Evolutionary conservation across 2,888 invertebrate genomes (phyloP), one percentile per base, ranked within the genome.

Genomic region (Gandaritis pyraliata): DNA sequence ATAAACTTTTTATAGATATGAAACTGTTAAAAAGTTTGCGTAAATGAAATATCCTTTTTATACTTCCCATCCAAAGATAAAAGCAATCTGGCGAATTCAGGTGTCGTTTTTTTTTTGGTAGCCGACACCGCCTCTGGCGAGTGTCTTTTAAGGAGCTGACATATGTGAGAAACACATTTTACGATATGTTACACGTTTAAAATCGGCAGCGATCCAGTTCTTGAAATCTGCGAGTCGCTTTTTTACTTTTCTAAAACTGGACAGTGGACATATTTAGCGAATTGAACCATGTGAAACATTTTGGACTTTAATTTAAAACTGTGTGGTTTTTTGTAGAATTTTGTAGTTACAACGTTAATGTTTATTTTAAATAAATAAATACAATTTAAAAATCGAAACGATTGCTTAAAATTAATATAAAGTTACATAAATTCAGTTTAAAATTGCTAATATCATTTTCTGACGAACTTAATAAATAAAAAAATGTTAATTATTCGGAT

Each of bases 91-190:
- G 72, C 72, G 77, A 77, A 81, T 70, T 71, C 72, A 74, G 73
- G 73, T 73, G 74, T 75, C 63, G 72, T 72, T 79, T 73, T 79
- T 73, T 79, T 79, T 81, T 66, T 64, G 72, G 83, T 80, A 81
- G 80, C 78, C 69, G 30, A 51, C 60, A 54, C 41, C 58, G 61
- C 50, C 58, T 46, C 55, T 58, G 54, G 64, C 49, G 55, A 67
- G 64, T 70, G 68, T 64, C 64, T 54, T 66, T 66, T 58, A 69
- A 65, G 65, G 68, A 45, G 46, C 54, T 68, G 64, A 78, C 80
- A 78, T 78, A 80, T 77, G 78, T 77, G 77, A 77, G 77, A 80
- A 80, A 75, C 69, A 66, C 29, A 64, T 61, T 80, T 81, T 81
- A 81, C 76, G 75, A 73, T 71, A 71, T 74, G 76, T 73, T 77